phyloP scores from a whole-genome alignment of 1,140 invertebrate species.

The Aradophagus sp. region DNA sequence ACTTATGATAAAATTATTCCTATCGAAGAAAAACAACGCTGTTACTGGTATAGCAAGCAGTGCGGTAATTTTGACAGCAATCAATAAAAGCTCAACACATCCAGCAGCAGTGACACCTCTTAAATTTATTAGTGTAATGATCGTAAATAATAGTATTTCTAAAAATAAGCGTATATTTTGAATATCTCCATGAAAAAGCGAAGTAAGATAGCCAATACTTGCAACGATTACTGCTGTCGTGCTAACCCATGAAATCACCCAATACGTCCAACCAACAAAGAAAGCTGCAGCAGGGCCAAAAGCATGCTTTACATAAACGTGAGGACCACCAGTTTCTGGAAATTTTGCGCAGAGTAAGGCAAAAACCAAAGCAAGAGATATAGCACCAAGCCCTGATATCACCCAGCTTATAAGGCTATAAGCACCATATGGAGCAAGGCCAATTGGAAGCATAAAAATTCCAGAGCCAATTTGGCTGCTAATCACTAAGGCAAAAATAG shows the following conservation, averaged over 20 bases:
- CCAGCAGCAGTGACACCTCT: constrained; percentile 25
- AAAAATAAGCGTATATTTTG: constrained; percentile 17
- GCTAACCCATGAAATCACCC: constrained; percentile 24
- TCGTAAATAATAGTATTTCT: constrained; percentile 16
- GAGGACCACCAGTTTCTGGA: constrained; percentile 29
- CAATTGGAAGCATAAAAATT: constrained; percentile 29
- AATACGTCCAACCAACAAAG: constrained; percentile 34
- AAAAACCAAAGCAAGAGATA: constrained; percentile 28
- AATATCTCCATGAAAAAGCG: constrained; percentile 18
- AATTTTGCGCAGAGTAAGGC: constrained; percentile 21
- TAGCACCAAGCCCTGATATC: constrained; percentile 29
- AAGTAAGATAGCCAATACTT: constrained; percentile 23
- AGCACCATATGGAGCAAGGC: constrained; percentile 18
- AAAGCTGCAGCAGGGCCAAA: constrained; percentile 25
- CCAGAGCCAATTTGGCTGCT: constrained; percentile 28
- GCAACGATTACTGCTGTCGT: constrained; percentile 17
- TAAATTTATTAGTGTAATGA: constrained; percentile 21
- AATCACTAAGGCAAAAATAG: constrained; percentile 30
- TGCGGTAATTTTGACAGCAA: constrained; percentile 15
- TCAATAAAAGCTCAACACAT: constrained; percentile 22
- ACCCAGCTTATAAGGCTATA: constrained; percentile 30
- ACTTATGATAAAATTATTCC: constrained; percentile 22
- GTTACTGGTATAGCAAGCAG: constrained; percentile 20
- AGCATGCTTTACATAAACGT: constrained; percentile 21
- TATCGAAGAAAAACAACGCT: constrained; percentile 24